These are phyloP conservation scores for Lota lota DNA, from an alignment of 2,113 vertebrate species.

Conservation along the genomic window DNA sequence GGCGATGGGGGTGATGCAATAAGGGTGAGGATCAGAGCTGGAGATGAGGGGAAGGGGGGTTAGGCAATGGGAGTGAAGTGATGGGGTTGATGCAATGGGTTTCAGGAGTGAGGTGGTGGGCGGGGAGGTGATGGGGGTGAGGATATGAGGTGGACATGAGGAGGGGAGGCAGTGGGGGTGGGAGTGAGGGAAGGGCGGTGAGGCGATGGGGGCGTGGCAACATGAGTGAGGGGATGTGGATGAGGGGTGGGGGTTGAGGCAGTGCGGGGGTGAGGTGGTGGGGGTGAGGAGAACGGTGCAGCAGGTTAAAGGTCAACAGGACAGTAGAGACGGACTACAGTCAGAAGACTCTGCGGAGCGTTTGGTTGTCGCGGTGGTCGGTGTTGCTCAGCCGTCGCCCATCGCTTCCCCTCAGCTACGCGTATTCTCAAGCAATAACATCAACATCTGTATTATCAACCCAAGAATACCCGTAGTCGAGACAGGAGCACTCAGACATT, in stretches of 20 bases:
- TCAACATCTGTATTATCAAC: slow-evolving; percentile 62
- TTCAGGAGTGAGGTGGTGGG: neutral
- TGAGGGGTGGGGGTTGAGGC: neutral
- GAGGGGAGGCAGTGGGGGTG: slow-evolving; percentile 57
- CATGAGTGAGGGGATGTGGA: no score
- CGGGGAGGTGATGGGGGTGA: slow-evolving; percentile 16
- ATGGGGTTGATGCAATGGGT: neutral
- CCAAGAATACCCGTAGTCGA: slow-evolving; percentile 62
- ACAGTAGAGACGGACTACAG: no score
- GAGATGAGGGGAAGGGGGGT: neutral
- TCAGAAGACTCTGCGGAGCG: no score
- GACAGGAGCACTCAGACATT: slow-evolving; percentile 68
- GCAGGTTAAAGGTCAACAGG: neutral
- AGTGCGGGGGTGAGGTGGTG: neutral
- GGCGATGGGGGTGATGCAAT: slow-evolving; percentile 4
- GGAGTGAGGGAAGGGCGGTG: slow-evolving; percentile 54
- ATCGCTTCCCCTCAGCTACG: slow-evolving; percentile 67
- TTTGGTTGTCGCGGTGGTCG: neutral
- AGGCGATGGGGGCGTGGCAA: slow-evolving; percentile 32
- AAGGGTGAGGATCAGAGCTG: no score
- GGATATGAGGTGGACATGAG: slow-evolving; percentile 31
- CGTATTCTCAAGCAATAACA: slow-evolving; percentile 73
- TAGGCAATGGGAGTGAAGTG: neutral
- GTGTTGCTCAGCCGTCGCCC: slow-evolving; percentile 12
- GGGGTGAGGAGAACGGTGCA: neutral